Conservation (phyloP, 2,888 invertebrate species). For the Dryobota labecula region DNA sequence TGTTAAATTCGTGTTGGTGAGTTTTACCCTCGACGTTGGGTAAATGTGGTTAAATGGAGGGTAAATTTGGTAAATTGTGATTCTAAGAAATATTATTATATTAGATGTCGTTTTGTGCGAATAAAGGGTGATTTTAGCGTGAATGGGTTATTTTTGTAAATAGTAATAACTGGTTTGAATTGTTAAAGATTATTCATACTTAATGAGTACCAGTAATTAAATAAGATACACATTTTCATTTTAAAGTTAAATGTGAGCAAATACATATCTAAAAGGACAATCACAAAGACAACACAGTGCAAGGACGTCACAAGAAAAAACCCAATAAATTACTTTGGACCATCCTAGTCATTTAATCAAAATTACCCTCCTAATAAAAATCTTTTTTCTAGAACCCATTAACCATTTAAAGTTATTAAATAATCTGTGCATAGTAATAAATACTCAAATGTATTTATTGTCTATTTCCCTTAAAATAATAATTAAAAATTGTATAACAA, state of each 20-base stretch:
- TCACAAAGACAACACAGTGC: constrained; percentile 31
- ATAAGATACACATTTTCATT: background rate
- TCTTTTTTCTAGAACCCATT: background rate
- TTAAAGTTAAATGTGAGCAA: background rate
- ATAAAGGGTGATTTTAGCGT: constrained; percentile 5
- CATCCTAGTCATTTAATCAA: background rate
- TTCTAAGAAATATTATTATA: background rate
- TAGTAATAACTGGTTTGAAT: background rate
- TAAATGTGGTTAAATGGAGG: constrained; percentile 22
- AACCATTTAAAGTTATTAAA: background rate
- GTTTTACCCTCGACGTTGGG: constrained; percentile 14
- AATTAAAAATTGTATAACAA: background rate
- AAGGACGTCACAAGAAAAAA: constrained; percentile 28
- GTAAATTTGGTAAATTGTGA: constrained; percentile 14
- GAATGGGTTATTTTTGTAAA: background rate
- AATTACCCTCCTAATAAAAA: constrained; percentile 9
- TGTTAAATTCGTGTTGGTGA: constrained; percentile 29
- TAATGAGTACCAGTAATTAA: background rate
- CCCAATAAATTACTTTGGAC: background rate
- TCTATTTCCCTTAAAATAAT: background rate
- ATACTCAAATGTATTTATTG: background rate
- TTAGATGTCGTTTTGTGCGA: constrained; percentile 3
- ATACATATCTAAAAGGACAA: background rate
- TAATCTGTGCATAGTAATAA: background rate
- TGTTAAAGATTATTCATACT: constrained; percentile 3